phyloP scores from a whole-genome alignment of 2,888 invertebrate genomes.

The Merodon equestris region DNA sequence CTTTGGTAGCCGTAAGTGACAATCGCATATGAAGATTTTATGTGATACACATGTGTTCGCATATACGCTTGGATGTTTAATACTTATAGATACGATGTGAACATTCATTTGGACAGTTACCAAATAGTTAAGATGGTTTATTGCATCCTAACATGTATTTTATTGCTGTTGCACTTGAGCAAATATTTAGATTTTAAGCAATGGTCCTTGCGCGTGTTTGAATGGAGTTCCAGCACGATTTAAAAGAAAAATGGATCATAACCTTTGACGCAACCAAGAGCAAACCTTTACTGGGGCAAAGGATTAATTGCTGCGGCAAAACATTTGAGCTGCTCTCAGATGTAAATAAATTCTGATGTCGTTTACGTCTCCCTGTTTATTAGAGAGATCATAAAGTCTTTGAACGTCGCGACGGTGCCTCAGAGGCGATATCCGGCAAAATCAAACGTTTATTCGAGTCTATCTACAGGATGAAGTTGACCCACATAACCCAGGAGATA shows the following conservation, averaged over 20 bases:
- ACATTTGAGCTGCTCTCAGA: no score
- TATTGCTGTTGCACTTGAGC: constrained; percentile 48
- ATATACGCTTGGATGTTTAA: constrained; percentile 33
- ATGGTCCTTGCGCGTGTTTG: no score
- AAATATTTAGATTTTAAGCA: constrained; percentile 31
- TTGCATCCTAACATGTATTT: constrained; percentile 51
- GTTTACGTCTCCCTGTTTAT: no score
- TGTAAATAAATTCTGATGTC: no score
- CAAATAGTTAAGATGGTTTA: constrained; percentile 63
- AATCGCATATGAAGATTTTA: constrained; percentile 60
- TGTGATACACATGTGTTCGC: constrained; percentile 17
- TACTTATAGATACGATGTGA: constrained; percentile 37
- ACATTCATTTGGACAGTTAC: constrained; percentile 60
- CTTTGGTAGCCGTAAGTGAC: constrained; percentile 45
- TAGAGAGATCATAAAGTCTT: no score
- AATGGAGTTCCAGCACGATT: no score
- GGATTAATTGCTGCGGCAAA: constrained; percentile 29
- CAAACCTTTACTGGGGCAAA: constrained; percentile 19
- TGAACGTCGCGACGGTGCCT: no score
- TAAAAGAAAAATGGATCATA: constrained; percentile 4
- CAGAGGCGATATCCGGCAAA: no score
- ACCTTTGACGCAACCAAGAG: constrained; percentile 16
- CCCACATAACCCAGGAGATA: no score
- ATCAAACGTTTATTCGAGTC: no score
- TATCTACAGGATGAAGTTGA: no score